Evolutionary conservation across 2,888 invertebrate species (phyloP).

Genomic region (Cephus sareptanus): DNA sequence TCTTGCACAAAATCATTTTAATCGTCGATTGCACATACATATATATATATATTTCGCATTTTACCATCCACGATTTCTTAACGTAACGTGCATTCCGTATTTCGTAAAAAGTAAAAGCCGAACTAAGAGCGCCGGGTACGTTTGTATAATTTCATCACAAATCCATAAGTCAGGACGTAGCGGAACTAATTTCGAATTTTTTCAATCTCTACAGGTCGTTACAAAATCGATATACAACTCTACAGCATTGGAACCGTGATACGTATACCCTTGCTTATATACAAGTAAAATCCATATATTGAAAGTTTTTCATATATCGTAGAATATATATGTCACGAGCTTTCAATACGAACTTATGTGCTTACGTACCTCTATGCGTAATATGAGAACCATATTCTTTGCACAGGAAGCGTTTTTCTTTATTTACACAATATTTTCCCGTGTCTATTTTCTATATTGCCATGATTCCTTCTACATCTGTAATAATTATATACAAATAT

Average conservation of each 20-base stretch:
- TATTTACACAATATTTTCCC: not conserved
- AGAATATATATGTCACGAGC: too few species aligned
- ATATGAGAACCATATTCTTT: too few species aligned
- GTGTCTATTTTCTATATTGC: conserved; percentile 2
- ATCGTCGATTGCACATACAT: not conserved
- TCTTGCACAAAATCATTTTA: too few species aligned
- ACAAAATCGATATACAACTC: too few species aligned
- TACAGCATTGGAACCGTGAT: too few species aligned
- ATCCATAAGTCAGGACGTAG: not conserved
- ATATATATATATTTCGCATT: not conserved
- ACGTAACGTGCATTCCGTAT: not conserved
- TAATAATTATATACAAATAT: conserved; percentile 17
- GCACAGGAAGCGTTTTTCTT: too few species aligned
- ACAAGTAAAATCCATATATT: not conserved
- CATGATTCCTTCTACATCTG: conserved; percentile 1
- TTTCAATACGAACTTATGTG: too few species aligned
- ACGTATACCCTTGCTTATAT: not conserved
- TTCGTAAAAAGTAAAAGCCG: not conserved
- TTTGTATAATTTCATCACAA: not conserved
- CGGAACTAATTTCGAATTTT: not conserved
- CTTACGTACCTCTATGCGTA: too few species aligned
- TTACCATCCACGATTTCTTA: not conserved
- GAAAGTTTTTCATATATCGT: too few species aligned
- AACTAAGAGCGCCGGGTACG: too few species aligned
- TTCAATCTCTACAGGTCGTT: not conserved